Base-by-base conservation (phyloP, 2,797 vertebrate genomes). In the Schizopygopsis pylzovi region DNA sequence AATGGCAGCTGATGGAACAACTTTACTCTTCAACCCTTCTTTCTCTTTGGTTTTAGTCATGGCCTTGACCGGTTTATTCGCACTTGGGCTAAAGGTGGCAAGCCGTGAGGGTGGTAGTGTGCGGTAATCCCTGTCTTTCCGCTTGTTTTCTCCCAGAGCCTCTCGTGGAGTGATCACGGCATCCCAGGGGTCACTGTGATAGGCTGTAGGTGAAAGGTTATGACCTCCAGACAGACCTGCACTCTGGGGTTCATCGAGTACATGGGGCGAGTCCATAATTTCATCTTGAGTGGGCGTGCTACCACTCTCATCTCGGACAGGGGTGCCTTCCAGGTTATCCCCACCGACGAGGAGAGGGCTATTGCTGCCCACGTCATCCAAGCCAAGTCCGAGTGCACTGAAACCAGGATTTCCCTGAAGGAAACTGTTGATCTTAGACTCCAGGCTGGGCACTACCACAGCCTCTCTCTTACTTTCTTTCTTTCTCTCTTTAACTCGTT, bases 361-460 rank as follows among this genome's bases (percentile, higher is more conserved):
- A 75, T 71, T 90, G 82, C 86, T 88, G 41, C 87, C 87, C 2
- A 88, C 89, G 0, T 95, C 95, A 1, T 94, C 94, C 15, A 97
- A 93, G 83, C 96, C 97, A 6, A 99, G 95, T 84, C 97, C 96
- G 22, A 97, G 91, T 67, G 94, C 95, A 1, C 97, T 97, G 90
- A 99, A 99, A 20, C 97, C 97, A 0, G 98, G 98, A 87, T 99
- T 99, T 33, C 97, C 98, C 94, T 99, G 98, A 88, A 99, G 90
- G 93, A 99, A 99, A 89, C 97, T 99, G 94, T 99, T 98, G 87
- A 99, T 99, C 93, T 99, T 99, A 85, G 98, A 97, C 89, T 99
- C 98, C 89, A 99, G 92, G 82, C 98, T 99, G 1, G 96, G 95
- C 0, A 96, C 95, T 45, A 94, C 91, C n/a, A 91, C 81, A 1